Evolutionary conservation across 2,797 vertebrate genomes (phyloP), one percentile per base, ranked within the genome.

Genomic region (Lerista edwardsae): DNA sequence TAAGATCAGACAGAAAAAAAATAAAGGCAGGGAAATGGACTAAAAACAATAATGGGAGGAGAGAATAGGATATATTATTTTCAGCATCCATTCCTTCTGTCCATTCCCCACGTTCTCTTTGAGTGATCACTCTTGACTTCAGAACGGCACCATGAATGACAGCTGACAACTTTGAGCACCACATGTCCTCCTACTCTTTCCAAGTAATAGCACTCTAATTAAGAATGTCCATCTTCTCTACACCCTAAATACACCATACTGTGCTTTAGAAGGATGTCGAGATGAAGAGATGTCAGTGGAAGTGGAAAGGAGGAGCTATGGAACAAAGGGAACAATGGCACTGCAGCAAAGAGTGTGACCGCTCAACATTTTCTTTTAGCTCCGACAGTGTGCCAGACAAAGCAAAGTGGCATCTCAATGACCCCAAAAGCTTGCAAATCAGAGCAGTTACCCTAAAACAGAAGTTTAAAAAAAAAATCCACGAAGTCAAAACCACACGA

Each of bases 151-250:
- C 44, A 21, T 51, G 75, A 72, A 36, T 41, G 76, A 65, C 41
- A 72, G 55, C 39, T 36, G 25, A 47, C 65, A 72, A 67, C 25
- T 84, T 72, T 84, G 61, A 79, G 79, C 44, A 57, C 41, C 25
- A 29, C 39, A 61, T 14, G 3, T 59, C 82, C 65, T 77, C 68
- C 65, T 31, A 72, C 10, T 78, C 57, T 78, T 64, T 44, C 68
- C n/a, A 19, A 44, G 55, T 84, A 84, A 78, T 79, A 62, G 57
- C 31, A 29, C 39, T 31, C 67, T 84, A 36, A 64, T 84, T 84
- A 84, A 84, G 75, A 62, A 71, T 84, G 83, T 72, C 75, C 67
- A 62, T 84, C 39, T 78, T 84, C 57, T 41, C 19, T 41, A 36
- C 68, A 29, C 69, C 57, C 75, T 29, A 71, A 51, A 79, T 64